A percentile compares a stretch with the other conserved stretches of the same genome.
These are phyloP conservation scores for Heterotis niloticus DNA, from an alignment of 2,113 vertebrate species.

Conservation along the genomic window DNA sequence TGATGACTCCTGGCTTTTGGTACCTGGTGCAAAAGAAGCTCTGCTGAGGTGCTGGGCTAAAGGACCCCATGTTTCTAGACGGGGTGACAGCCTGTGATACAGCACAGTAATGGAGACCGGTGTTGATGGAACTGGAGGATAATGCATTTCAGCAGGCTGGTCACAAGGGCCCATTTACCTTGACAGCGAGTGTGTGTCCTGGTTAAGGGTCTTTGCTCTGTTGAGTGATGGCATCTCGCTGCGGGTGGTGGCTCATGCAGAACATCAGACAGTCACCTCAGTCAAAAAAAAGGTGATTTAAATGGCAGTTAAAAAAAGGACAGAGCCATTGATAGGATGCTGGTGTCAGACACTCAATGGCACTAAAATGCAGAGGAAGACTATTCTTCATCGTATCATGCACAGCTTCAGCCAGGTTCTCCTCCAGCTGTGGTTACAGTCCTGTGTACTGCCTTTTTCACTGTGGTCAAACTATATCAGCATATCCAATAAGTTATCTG, in stretches of 20 bases:
- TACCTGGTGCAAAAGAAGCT: no score
- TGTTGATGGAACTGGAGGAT: background rate
- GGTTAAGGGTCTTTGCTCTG: background rate
- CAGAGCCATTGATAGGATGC: background rate
- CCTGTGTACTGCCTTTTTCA: background rate
- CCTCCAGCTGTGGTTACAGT: background rate
- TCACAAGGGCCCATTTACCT: background rate
- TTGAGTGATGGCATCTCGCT: background rate
- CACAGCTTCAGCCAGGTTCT: background rate
- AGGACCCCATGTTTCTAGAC: no score
- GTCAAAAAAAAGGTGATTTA: no score
- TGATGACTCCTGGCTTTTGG: no score
- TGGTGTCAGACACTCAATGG: background rate
- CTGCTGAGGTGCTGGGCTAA: no score
- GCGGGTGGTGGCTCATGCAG: background rate
- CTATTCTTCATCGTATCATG: background rate
- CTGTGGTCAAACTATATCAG: background rate
- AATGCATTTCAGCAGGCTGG: background rate
- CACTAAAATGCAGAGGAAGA: background rate
- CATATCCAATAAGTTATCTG: background rate
- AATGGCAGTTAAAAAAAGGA: no score
- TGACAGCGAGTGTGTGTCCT: background rate
- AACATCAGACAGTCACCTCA: background rate
- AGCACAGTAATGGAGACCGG: background rate
- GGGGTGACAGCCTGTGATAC: no score